Conservation (phyloP, 2,888 invertebrate genomes). For the Spodoptera exigua region DNA sequence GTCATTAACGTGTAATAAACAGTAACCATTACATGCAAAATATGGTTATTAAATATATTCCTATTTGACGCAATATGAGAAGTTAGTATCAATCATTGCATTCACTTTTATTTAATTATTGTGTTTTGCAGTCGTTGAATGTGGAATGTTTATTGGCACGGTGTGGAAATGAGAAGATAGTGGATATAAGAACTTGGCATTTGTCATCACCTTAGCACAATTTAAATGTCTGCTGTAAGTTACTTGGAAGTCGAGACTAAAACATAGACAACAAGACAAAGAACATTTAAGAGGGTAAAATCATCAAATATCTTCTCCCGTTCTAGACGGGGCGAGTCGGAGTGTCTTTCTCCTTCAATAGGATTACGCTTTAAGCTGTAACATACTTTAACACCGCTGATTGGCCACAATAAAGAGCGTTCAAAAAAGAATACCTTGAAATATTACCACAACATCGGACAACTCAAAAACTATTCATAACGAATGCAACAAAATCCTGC, state of each 20-base stretch:
- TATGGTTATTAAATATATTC: constrained; percentile 43
- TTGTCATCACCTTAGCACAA: too few species aligned
- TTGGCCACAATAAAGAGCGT: too few species aligned
- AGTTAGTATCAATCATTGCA: constrained; percentile 7
- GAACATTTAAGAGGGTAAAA: too few species aligned
- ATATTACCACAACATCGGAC: constrained; percentile 38
- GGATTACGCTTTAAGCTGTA: too few species aligned
- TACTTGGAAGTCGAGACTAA: background rate
- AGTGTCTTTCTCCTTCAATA: too few species aligned
- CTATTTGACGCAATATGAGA: constrained; percentile 18
- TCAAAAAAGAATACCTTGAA: constrained; percentile 11
- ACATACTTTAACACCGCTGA: too few species aligned
- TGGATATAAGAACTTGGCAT: too few species aligned
- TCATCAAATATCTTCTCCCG: too few species aligned
- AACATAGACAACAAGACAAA: too few species aligned
- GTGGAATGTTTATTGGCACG: background rate
- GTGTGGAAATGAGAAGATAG: background rate
- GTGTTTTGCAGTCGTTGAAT: background rate
- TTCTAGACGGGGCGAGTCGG: too few species aligned
- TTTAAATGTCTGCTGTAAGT: too few species aligned
- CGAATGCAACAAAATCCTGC: constrained; percentile 50
- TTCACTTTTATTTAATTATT: constrained; percentile 10
- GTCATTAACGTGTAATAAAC: constrained; percentile 53
- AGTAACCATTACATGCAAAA: constrained; percentile 39
- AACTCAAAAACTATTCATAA: constrained; percentile 38